These are phyloP conservation scores for Platyrinchus mystaceus DNA, from an alignment of 2,797 vertebrate species.

Conservation along the genomic window DNA sequence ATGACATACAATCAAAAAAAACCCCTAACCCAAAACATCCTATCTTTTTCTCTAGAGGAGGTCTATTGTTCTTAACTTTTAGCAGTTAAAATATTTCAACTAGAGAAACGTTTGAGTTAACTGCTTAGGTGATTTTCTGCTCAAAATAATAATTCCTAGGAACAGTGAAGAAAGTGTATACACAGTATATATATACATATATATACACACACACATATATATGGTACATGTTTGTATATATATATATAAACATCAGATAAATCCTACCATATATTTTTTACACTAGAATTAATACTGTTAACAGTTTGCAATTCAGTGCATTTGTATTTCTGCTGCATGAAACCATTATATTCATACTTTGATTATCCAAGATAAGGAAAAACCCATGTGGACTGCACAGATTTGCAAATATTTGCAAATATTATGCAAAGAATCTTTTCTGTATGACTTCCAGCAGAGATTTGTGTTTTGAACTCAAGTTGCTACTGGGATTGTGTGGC, in stretches of 20 bases:
- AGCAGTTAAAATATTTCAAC: not conserved
- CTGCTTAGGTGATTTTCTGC: not conserved
- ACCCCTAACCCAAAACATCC: fast-evolving
- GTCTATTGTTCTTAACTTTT: not conserved
- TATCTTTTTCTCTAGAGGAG: not conserved
- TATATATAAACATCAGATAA: not conserved
- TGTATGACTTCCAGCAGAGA: not conserved
- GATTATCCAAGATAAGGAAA: not conserved
- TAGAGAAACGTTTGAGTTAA: not conserved
- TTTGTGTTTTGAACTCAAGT: not conserved
- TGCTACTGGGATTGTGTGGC: not conserved
- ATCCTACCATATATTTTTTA: not conserved
- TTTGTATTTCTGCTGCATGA: not conserved
- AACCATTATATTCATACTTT: not conserved
- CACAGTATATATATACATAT: not conserved
- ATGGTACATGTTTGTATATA: not conserved
- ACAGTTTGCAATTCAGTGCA: not conserved
- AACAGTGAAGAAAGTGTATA: not conserved
- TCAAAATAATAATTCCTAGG: not conserved
- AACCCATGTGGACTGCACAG: not conserved
- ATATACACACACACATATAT: not conserved
- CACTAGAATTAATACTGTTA: not conserved
- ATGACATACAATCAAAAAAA: not conserved
- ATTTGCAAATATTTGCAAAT: not conserved
- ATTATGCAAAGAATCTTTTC: not conserved